Percentiles rank a stretch among this genome's conserved stretches.
phyloP scores from a whole-genome alignment of 2,888 invertebrate species.

The Cantharis lateralis region DNA sequence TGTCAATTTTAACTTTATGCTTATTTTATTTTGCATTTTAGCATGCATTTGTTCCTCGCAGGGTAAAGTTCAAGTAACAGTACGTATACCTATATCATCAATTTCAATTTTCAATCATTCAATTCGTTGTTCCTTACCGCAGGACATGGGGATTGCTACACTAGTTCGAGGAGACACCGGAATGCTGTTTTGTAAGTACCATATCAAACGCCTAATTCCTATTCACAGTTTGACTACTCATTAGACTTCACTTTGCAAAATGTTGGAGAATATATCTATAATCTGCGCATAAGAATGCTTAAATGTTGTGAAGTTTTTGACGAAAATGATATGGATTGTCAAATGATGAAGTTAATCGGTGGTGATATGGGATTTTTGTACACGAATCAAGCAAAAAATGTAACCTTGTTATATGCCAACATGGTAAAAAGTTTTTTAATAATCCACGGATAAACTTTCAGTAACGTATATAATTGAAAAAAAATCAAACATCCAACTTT shows the following conservation, averaged over 20 bases:
- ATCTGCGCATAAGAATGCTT: constrained; percentile 45
- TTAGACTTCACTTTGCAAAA: constrained; percentile 40
- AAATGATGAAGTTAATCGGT: constrained; percentile 49
- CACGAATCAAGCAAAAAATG: constrained; percentile 44
- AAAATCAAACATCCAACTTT: neutral
- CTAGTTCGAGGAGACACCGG: constrained; percentile 43
- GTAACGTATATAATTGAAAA: neutral
- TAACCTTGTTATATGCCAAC: constrained; percentile 53
- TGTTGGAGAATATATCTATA: constrained; percentile 33
- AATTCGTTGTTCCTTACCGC: neutral
- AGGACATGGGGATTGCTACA: constrained; percentile 42
- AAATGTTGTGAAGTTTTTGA: constrained; percentile 47
- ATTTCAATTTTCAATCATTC: neutral
- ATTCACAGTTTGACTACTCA: constrained; percentile 5
- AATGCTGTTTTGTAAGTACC: constrained; percentile 45
- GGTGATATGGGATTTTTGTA: constrained; percentile 49
- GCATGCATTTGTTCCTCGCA: constrained; percentile 29
- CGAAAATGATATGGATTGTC: constrained; percentile 43
- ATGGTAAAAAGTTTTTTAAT: constrained; percentile 41
- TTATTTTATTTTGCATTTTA: constrained; percentile 38
- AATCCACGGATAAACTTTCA: neutral
- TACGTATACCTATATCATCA: constrained; percentile 13
- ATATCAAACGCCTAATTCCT: neutral
- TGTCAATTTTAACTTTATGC: constrained; percentile 40
- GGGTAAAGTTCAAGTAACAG: constrained; percentile 37